Evolutionary conservation across 1,140 invertebrate genomes (phyloP), one percentile per base, ranked within the genome.

Genomic region (Orius insidiosus): DNA sequence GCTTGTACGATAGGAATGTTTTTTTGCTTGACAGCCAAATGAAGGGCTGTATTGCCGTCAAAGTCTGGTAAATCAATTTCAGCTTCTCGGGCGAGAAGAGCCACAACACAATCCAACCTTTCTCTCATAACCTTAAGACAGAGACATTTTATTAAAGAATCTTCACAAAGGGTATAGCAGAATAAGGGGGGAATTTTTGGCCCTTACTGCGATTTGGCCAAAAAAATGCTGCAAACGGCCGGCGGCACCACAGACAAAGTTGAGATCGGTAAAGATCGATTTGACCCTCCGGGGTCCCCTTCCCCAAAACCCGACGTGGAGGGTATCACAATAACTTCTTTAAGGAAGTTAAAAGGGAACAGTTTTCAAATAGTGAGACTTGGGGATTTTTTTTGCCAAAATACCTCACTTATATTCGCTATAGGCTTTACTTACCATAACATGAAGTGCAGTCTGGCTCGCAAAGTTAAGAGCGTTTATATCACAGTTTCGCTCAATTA

Each of bases 391-490:
- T 33, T 33, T 6, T 33, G 32, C n/a, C 32, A 6, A 33, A 33
- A 33, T 33, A 33, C 32, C n/a, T 33, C n/a, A 6, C 6, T 33
- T 6, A 33, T n/a, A 6, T 7, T 6, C 32, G 6, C 32, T n/a
- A 33, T 33, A 33, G 6, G 6, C 32, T 33, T 33, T n/a, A 46
- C 38, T 50, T 44, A 62, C 80, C 78, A 90, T 89, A 5, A 89
- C 71, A 56, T 94, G 87, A 4, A 95, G 60, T 2, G 89, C 85
- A 0, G 88, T 89, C 41, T 78, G 67, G 0, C 78, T 76, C 43
- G 85, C 72, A 54, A 87, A 85, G 63, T 93, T 92, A 0, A 75
- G 53, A 2, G 80, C 74, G 60, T 95, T 78, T 2, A 94, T 75
- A 54, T 85, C 74, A 58, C 86, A 90, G 41, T 87, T 85, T 38